phyloP scores from a whole-genome alignment of 2,113 vertebrate species.

The Gulo gulo region DNA sequence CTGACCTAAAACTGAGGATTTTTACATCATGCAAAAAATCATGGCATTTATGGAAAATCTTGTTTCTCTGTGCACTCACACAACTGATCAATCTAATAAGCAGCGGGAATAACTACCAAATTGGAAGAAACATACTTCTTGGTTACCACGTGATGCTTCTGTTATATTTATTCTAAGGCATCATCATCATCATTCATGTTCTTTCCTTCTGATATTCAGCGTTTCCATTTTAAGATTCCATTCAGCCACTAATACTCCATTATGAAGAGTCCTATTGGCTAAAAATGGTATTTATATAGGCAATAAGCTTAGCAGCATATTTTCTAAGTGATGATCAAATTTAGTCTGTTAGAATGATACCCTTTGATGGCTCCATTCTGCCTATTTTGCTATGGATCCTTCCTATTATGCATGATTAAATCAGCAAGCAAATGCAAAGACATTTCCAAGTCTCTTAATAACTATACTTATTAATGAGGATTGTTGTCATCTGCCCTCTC shows the following conservation, averaged over 20 bases:
- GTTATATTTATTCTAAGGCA: conserved; percentile 27
- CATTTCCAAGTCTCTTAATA: conserved; percentile 18
- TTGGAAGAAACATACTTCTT: neutral
- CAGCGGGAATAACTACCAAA: neutral
- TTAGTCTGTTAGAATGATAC: conserved; percentile 45
- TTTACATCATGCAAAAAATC: neutral
- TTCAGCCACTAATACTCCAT: conserved; percentile 62
- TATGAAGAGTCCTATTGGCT: conserved; percentile 58
- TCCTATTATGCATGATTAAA: conserved; percentile 45
- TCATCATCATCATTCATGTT: conserved; percentile 20
- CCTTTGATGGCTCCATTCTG: conserved; percentile 48
- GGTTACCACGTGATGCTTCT: neutral
- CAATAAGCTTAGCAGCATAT: conserved; percentile 49
- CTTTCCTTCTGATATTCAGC: conserved; percentile 54
- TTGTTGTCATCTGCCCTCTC: neutral
- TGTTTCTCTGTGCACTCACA: neutral
- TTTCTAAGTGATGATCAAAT: conserved; percentile 60
- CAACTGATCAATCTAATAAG: neutral
- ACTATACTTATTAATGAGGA: neutral
- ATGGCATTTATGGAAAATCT: neutral
- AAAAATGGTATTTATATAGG: conserved; percentile 52
- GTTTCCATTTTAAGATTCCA: conserved; percentile 67
- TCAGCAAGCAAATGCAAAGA: conserved; percentile 38
- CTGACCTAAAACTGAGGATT: neutral
- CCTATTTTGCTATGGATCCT: conserved; percentile 37